Base-by-base conservation (phyloP, 1,140 invertebrate species). In the Euschistus heros region DNA sequence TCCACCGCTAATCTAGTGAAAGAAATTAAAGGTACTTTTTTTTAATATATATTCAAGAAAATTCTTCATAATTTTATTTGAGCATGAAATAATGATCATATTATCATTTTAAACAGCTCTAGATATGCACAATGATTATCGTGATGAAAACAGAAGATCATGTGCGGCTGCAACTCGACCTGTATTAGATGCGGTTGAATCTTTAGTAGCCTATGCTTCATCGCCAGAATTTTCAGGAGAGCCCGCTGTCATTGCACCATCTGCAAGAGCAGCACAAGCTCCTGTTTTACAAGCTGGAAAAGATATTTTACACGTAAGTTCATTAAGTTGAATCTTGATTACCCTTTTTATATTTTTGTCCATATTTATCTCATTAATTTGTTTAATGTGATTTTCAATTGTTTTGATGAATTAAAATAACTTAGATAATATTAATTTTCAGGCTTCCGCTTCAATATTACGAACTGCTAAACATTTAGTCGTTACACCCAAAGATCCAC, bases 1-100 rank as follows among this genome's bases (percentile, higher is more conserved):
- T 92, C 91, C 4, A 99, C 97, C 3, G 91, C 94, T 0, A 85
- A 85, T 69, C 79, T 99, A 7, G 95, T 99, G 0, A 94, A 93
- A 75, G 90, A 94, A 73, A 97, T 98, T 67, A 98, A 98, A 78
- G 67, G 65, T 69, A 64, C 57, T 18, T 7, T 18, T 22, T 8
- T 54, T 26, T 54, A n/a, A n/a, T n/a, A 5, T 54, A 7, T 8
- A 1, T 54, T 7, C 8, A 7, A 54, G 18, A 1, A 7, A 54
- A 20, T 54, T 54, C 1, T 54, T 10, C 13, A 7, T 54, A 26
- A 22, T 13, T 54, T 54, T 7, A 54, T 54, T 54, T 54, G 6
- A 54, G n/a, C 7, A 26, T 2, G 20, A 27, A 22, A 14, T 59
- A 7, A 59, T 27, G 27, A 5, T 17, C 18, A n/a, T 27, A 59